Base-by-base conservation (phyloP, 2,888 invertebrate species). In the Rapana venosa region DNA sequence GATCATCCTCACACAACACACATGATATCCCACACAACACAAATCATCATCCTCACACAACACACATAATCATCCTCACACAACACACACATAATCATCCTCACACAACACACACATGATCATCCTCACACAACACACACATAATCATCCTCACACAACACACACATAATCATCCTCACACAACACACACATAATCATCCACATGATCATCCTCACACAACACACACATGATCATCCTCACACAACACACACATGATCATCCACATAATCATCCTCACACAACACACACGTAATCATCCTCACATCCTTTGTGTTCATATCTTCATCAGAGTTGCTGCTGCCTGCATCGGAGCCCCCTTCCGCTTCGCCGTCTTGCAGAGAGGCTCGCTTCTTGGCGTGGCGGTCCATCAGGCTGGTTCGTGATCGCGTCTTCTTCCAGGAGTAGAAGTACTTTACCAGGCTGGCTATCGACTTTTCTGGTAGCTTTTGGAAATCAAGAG, bases 391-490 rank as follows among this genome's bases (percentile, higher is more conserved):
- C 92, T 97, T 97, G 4, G 97, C 98, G 95, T 98, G 98, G 92
- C 97, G 97, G 96, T 99, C 99, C 98, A 99, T 99, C 77, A 99
- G 97, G 94, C 99, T 99, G 90, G 98, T 98, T 90, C 98, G 97
- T 94, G 98, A 98, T 94, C 98, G 97, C 36, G 98, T 98, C 96
- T 99, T 99, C 96, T 99, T 99, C 99, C 99, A 99, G 94, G 98
- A 98, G 96, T 99, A 99, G 96, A 99, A 99, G 96, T 99, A 99
- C 96, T 99, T 99, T 1, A 99, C 99, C 94, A 99, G 97, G 94
- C 98, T 98, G 86, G 99, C 98, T 95, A 99, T 99, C 87, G 98
- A 98, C 97, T 99, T 99, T 96, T 99, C 99, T 66, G 99, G 99
- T 94, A 99, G 97, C 99, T 99, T 96, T 32, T 13, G 13, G 20